Base-by-base conservation (phyloP, 2,113 vertebrate species). In the Halcyon senegalensis region DNA sequence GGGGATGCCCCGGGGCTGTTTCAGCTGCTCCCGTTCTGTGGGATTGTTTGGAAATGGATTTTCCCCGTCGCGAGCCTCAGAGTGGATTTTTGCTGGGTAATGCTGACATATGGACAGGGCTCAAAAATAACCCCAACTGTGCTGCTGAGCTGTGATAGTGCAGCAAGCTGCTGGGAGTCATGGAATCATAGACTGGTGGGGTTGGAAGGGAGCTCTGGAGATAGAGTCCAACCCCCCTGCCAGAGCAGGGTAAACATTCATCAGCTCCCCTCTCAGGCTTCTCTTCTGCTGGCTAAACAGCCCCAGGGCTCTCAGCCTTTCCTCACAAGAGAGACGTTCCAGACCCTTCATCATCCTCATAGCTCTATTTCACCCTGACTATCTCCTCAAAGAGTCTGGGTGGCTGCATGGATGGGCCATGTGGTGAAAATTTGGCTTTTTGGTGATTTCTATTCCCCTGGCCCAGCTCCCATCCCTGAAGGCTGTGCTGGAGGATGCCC, bases 321-420 rank as follows among this genome's bases (percentile, higher is more conserved):
- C 35, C 35, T 35, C 35, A 35, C 35, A 11, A 41, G 41, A 41
- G 41, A 41, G 41, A 41, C 11, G 41, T 41, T 41, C 41, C 41
- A 41, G 41, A 12, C 41, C 41, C 41, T 41, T 41, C 10, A 41
- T 11, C 41, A 41, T 41, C 41, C 41, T 41, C 41, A 41, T 41
- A 41, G 41, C 41, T 41, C 41, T 41, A 84, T 43, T 94, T 95
- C 78, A 48, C 85, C 55, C 55, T 86, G 33, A 66, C 16, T 43
- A n/a, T 46, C 73, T 69, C 60, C 81, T 80, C 5, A 2, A 12
- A 67, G 73, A 70, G 63, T 13, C 48, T 11, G 10, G 53, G 48
- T 1, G 2, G 84, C 27, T 5, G 5, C 0, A 1, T 0, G 2
- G 24, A 33, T 30, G 3, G 13, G 16, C 0, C 0, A 8, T 1